Evolutionary conservation across 1,140 invertebrate species (phyloP).

Genomic region (Argopecten irradians): DNA sequence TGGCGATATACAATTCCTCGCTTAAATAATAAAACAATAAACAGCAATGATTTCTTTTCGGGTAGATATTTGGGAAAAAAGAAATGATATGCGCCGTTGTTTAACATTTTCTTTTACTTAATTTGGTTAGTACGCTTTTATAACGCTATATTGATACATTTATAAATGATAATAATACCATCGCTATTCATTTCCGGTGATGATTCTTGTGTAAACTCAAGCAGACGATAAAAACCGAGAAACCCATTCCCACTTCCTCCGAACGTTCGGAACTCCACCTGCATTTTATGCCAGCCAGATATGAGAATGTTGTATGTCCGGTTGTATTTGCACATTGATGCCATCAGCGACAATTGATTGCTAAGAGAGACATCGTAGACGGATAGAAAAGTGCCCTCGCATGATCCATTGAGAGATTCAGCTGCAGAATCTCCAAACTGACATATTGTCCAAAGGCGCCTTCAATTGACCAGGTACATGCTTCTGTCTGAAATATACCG

Average conservation of each 20-base stretch:
- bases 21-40: too few species aligned
- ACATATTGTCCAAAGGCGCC: constrained; percentile 47
- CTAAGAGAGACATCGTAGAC: constrained; percentile 36
- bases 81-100: too few species aligned
- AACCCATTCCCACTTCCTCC: constrained; percentile 28
- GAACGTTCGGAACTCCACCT: constrained; percentile 37
- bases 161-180: too few species aligned
- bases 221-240: constrained; percentile 37
- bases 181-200: neutral
- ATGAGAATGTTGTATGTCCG: constrained; percentile 6
- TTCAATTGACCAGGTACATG: constrained; percentile 45
- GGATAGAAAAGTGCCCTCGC: constrained; percentile 36
- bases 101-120: too few species aligned
- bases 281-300: constrained; percentile 47
- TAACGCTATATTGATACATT: too few species aligned
- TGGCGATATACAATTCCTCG: too few species aligned
- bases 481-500: neutral
- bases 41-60: too few species aligned
- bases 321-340: constrained; percentile 42
- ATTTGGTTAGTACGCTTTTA: too few species aligned
- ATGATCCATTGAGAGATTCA: constrained; percentile 34
- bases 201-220: constrained; percentile 34
- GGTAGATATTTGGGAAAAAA: too few species aligned
- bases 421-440: constrained; percentile 15
- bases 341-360: neutral